These are phyloP conservation scores for Polymixis flavicincta DNA, from an alignment of 2,888 invertebrate genomes.

Conservation along the genomic window DNA sequence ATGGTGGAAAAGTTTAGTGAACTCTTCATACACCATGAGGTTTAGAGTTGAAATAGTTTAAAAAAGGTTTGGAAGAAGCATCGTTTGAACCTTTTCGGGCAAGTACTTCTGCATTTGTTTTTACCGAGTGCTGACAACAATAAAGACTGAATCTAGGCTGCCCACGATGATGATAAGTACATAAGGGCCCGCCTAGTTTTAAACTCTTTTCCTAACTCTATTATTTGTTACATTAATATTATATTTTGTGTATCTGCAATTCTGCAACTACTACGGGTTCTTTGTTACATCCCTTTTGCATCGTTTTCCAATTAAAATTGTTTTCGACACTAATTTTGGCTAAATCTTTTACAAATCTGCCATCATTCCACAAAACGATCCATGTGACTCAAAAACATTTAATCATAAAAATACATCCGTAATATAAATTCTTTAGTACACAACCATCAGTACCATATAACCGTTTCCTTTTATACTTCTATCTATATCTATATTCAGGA, in stretches of 20 bases:
- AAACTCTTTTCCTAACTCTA: background rate
- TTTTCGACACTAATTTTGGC: background rate
- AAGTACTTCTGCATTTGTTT: slow-evolving; percentile 23
- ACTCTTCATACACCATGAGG: slow-evolving; percentile 44
- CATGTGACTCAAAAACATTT: background rate
- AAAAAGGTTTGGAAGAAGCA: slow-evolving; percentile 1
- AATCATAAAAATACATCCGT: background rate
- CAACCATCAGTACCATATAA: no score
- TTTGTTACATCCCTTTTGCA: background rate
- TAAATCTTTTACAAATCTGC: background rate
- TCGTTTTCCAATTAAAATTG: background rate
- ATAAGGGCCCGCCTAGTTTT: no score
- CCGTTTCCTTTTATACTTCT: slow-evolving; percentile 19
- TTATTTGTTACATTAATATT: background rate
- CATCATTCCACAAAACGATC: background rate
- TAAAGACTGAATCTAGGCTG: background rate
- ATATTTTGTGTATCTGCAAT: background rate
- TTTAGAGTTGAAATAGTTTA: slow-evolving; percentile 4
- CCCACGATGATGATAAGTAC: background rate
- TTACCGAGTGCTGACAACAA: background rate
- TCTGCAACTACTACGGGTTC: background rate
- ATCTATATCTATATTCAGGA: slow-evolving; percentile 20
- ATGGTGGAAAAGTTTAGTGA: slow-evolving; percentile 65
- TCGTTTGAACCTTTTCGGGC: slow-evolving; percentile 3
- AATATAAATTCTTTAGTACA: no score